phyloP scores from a whole-genome alignment of 2,888 invertebrate genomes.

The Belgica antarctica region DNA sequence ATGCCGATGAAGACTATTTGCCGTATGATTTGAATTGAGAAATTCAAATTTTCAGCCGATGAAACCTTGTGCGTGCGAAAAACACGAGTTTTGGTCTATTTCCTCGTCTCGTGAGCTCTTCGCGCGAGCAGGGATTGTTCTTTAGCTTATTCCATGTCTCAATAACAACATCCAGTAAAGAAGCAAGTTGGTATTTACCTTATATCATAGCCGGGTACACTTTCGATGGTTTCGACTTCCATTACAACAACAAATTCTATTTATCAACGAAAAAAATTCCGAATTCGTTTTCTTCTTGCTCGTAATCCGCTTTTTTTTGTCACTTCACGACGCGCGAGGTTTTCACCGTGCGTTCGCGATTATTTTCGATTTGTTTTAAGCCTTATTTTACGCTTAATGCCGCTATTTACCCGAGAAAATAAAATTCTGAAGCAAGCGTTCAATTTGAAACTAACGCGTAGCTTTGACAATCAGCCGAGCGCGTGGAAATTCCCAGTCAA shows the following conservation, averaged over 20 bases:
- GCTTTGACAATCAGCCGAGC: background rate
- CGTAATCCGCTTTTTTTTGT: too few species aligned
- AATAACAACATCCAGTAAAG: slow-evolving; percentile 16
- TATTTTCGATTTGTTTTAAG: background rate
- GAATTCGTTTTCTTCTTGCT: slow-evolving; percentile 8
- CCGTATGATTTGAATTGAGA: too few species aligned
- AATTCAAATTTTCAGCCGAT: too few species aligned
- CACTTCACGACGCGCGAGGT: too few species aligned
- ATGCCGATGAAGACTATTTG: too few species aligned
- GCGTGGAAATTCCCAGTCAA: background rate
- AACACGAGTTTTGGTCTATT: too few species aligned
- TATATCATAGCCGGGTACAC: slow-evolving; percentile 19
- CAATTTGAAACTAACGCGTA: background rate
- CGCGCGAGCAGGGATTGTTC: too few species aligned
- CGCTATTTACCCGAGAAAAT: background rate
- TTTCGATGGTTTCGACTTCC: slow-evolving; percentile 27
- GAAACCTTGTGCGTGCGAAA: too few species aligned
- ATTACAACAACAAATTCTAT: slow-evolving; percentile 31
- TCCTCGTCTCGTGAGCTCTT: too few species aligned
- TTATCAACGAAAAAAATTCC: slow-evolving; percentile 7
- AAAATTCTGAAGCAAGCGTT: background rate
- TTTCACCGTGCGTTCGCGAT: too few species aligned
- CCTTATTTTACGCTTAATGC: background rate
- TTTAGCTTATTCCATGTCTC: too few species aligned
- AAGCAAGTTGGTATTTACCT: slow-evolving; percentile 21